Evolutionary conservation across 2,888 invertebrate genomes (phyloP).

Genomic region (Drosophila affinis): DNA sequence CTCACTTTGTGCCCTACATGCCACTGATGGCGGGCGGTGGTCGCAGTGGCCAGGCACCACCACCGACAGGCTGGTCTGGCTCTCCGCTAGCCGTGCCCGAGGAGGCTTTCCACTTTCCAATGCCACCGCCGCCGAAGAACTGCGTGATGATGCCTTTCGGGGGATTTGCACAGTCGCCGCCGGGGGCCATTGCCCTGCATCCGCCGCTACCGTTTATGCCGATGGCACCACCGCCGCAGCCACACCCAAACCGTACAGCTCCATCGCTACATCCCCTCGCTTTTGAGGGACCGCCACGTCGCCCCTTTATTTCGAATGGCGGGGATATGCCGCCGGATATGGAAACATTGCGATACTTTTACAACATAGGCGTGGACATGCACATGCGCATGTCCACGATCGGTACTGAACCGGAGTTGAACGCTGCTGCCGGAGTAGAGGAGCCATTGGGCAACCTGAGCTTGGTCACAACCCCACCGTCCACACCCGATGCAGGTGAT

Average conservation of each 20-base stretch:
- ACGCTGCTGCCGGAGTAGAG: background rate
- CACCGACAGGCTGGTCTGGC: conserved; percentile 35
- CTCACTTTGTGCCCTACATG: conserved; percentile 49
- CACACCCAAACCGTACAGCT: conserved; percentile 4
- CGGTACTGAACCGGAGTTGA: background rate
- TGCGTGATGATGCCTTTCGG: conserved; percentile 52
- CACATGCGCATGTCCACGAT: conserved; percentile 36
- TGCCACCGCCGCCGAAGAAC: conserved; percentile 26
- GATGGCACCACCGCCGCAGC: conserved; percentile 15
- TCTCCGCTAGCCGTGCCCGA: conserved; percentile 36
- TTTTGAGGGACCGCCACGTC: conserved; percentile 58
- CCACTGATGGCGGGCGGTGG: conserved; percentile 28
- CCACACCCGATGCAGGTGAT: conserved; percentile 32
- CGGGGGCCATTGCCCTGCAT: conserved; percentile 15
- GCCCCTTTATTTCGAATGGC: conserved; percentile 67
- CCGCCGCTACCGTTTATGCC: conserved; percentile 35
- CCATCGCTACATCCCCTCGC: background rate
- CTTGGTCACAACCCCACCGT: conserved; percentile 38
- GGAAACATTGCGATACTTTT: conserved; percentile 87
- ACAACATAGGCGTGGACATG: conserved; percentile 87
- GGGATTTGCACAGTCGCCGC: conserved; percentile 39
- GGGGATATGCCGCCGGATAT: conserved; percentile 84
- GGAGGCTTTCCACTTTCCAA: conserved; percentile 32
- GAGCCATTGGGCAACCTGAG: background rate
- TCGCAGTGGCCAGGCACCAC: conserved; percentile 18